Percentiles rank a stretch among this genome's conserved stretches.
Evolutionary conservation across 2,113 vertebrate species (phyloP).

Genomic region (Corydoras maculifer): DNA sequence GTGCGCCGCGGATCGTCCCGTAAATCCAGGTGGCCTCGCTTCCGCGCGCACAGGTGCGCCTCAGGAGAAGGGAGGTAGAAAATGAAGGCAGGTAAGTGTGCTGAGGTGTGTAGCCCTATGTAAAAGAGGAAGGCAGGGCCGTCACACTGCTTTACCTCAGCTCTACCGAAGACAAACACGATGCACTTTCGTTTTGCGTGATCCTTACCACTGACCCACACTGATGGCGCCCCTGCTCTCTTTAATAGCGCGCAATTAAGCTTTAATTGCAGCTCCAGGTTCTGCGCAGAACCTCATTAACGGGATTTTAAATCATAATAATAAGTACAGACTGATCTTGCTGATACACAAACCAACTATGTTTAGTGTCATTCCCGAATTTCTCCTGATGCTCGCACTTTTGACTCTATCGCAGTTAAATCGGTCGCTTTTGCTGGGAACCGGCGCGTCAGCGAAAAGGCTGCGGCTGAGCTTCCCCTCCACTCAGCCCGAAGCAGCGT

Average conservation of each 20-base stretch:
- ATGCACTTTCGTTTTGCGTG: constrained; percentile 34
- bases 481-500: too few species aligned
- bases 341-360: not conserved
- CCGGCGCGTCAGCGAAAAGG: not conserved
- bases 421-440: too few species aligned
- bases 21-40: constrained; percentile 29
- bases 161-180: constrained; percentile 21
- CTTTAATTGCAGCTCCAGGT: too few species aligned
- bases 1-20: not conserved
- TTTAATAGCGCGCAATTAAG: not conserved
- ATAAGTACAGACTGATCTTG: too few species aligned
- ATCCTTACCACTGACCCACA: constrained; percentile 39
- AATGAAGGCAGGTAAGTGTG: too few species aligned
- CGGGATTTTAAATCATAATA: too few species aligned
- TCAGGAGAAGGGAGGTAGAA: not conserved
- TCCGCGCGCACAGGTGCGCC: not conserved
- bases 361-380: not conserved
- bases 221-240: constrained; percentile 9
- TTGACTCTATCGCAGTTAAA: not conserved
- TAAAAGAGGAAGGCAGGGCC: constrained; percentile 46
- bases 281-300: too few species aligned
- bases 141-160: constrained; percentile 32
- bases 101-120: constrained; percentile 7
- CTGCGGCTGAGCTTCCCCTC: not conserved
- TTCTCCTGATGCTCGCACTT: constrained; percentile 36